Conservation (phyloP, 2,797 vertebrate species). For the Danio jaintianensis region DNA sequence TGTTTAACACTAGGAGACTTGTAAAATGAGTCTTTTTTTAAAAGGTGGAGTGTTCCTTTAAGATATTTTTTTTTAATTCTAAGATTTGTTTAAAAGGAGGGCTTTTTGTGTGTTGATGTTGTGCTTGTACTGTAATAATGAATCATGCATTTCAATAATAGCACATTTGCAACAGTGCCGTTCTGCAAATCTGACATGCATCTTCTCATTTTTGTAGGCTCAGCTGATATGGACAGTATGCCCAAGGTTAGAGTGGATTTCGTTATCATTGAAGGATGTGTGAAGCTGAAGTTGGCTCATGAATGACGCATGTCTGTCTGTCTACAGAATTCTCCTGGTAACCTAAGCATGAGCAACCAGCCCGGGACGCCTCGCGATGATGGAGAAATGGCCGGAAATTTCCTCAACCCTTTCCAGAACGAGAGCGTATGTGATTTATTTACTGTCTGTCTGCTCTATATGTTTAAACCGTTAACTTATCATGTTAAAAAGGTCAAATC, state of each 20-base stretch:
- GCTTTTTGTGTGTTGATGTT: no score
- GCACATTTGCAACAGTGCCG: neutral
- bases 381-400: conserved; percentile 96
- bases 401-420: conserved; percentile 98
- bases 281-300: neutral
- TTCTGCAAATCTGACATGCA: neutral
- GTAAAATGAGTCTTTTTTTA: no score
- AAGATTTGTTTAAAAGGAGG: no score
- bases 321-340: conserved; percentile 94
- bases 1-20: no score
- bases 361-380: conserved; percentile 97
- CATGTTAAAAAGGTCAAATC: no score
- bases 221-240: conserved; percentile 98
- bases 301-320: no score
- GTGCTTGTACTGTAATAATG: no score
- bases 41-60: no score
- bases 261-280: neutral
- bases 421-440: conserved; percentile 88
- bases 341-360: conserved; percentile 98
- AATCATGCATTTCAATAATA: neutral
- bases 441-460: no score
- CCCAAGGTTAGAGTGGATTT: conserved; percentile 86
- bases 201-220: conserved; percentile 77
- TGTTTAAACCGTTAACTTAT: no score
- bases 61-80: no score